Conservation (phyloP, 2,888 invertebrate genomes). For the Pachycephus smyrnensis region DNA sequence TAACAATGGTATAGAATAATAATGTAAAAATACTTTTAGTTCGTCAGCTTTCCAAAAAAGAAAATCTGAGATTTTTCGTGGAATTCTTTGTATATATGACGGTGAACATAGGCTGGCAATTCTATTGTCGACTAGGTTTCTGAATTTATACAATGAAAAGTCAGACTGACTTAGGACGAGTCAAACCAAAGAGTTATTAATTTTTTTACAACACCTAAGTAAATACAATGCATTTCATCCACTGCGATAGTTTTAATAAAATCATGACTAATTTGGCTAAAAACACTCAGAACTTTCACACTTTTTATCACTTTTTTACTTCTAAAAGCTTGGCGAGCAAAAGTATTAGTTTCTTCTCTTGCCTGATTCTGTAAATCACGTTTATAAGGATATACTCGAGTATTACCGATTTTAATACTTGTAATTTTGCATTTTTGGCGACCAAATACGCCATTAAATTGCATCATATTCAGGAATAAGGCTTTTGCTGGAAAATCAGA, state of each 20-base stretch:
- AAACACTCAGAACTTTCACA: conserved; percentile 29
- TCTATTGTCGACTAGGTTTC: no score
- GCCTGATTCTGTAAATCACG: conserved; percentile 19
- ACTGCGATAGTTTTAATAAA: conserved; percentile 26
- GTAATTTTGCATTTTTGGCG: conserved; percentile 24
- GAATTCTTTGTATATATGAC: no score
- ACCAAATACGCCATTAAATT: conserved; percentile 29
- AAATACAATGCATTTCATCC: conserved; percentile 34
- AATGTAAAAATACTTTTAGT: no score
- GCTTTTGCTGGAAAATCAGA: conserved; percentile 25
- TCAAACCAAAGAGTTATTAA: conserved; percentile 28
- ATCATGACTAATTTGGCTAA: conserved; percentile 23
- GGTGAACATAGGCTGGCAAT: no score
- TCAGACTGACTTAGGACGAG: no score
- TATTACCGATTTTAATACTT: conserved; percentile 11
- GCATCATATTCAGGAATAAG: conserved; percentile 28
- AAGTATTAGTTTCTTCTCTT: conserved; percentile 13
- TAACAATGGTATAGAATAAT: no score
- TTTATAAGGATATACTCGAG: conserved; percentile 24
- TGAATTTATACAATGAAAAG: no score
- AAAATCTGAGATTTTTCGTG: no score
- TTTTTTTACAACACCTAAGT: conserved; percentile 27
- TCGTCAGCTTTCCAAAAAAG: no score
- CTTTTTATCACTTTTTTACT: conserved; percentile 18
- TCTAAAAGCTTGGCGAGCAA: conserved; percentile 23